Evolutionary conservation across 1,140 invertebrate species (phyloP), one percentile per base, ranked within the genome.

Genomic region (Trachymyrmex septentrionalis): DNA sequence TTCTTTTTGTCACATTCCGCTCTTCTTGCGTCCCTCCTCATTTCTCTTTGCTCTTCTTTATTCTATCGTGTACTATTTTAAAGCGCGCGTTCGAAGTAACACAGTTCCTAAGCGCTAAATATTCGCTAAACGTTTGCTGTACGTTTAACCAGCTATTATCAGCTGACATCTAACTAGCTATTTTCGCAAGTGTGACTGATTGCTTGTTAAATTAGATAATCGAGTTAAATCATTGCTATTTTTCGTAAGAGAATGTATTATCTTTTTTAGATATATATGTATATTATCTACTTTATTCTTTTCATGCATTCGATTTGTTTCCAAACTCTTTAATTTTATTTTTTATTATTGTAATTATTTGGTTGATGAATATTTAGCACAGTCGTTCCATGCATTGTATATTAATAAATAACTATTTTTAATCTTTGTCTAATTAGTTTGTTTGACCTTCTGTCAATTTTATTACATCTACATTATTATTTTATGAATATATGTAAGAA

Each of bases 1-100:
- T 88, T 85, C 80, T 84, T 88, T 91, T 88, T 90, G 88, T 90
- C 88, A 84, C 67, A 64, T 72, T 76, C 81, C 12, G 53, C 24
- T 82, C 10, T 44, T 38, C 64, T 69, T 69, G 66, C 66, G 63
- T 67, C 50, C 34, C 27, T 38, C 21, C 30, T 64, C 48, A 71
- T 71, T 81, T 78, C 59, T 48, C 59, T 30, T 16, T 38, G 19
- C 34, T 82, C 44, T 64, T 61, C 53, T 81, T 34, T 30, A 59
- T 86, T 14, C n/a, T 53, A 55, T 12, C 12, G 30, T 71, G 30
- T 48, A 55, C 63, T 80, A 80, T 53, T 77, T 80, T 86, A 80
- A 66, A 80, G 3, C 12, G 38, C 38, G 12, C 19, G 21, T 67
- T 86, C 24, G 38, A 86, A 80, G 7, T 38, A 50, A 80, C 75